These are phyloP conservation scores for Pasiphila rectangulata DNA, from an alignment of 2,888 invertebrate genomes.

Conservation along the genomic window DNA sequence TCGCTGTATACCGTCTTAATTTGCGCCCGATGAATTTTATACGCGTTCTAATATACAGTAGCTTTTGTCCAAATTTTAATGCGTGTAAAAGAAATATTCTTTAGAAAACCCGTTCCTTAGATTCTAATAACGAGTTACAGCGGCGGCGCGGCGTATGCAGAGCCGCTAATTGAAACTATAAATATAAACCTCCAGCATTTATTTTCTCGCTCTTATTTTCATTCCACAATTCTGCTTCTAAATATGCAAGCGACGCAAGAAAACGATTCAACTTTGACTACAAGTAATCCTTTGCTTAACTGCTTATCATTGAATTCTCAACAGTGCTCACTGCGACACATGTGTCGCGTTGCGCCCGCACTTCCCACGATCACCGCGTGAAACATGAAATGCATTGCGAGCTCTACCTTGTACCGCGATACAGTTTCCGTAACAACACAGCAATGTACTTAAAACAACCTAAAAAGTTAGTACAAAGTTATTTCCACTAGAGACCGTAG, in stretches of 20 bases:
- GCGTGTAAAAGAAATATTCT: slow-evolving; percentile 32
- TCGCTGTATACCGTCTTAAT: slow-evolving; percentile 62
- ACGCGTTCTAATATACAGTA: slow-evolving; percentile 51
- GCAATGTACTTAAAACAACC: slow-evolving; percentile 61
- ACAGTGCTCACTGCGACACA: slow-evolving; percentile 43
- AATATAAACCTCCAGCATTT: slow-evolving; percentile 65
- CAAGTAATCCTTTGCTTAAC: slow-evolving; percentile 30
- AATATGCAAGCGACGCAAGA: slow-evolving; percentile 40
- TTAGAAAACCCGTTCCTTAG: slow-evolving; percentile 42
- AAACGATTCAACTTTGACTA: slow-evolving; percentile 40
- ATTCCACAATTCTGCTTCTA: slow-evolving; percentile 46
- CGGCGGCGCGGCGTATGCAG: slow-evolving; percentile 53
- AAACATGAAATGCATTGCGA: slow-evolving; percentile 38
- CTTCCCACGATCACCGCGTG: slow-evolving; percentile 17
- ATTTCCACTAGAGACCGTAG: slow-evolving; percentile 46
- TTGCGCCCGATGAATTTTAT: slow-evolving; percentile 63
- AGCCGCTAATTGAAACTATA: slow-evolving; percentile 76
- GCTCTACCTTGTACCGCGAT: slow-evolving; percentile 35
- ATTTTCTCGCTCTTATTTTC: slow-evolving; percentile 57
- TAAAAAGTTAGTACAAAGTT: slow-evolving; percentile 55
- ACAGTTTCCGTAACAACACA: slow-evolving; percentile 46
- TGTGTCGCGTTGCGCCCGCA: slow-evolving; percentile 35
- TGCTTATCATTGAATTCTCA: slow-evolving; percentile 39
- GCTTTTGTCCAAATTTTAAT: slow-evolving; percentile 37
- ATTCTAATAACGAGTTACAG: slow-evolving; percentile 48